Percentiles rank a stretch among this genome's conserved stretches.
phyloP scores from a whole-genome alignment of 2,888 invertebrate species.

The Agrochola litura region DNA sequence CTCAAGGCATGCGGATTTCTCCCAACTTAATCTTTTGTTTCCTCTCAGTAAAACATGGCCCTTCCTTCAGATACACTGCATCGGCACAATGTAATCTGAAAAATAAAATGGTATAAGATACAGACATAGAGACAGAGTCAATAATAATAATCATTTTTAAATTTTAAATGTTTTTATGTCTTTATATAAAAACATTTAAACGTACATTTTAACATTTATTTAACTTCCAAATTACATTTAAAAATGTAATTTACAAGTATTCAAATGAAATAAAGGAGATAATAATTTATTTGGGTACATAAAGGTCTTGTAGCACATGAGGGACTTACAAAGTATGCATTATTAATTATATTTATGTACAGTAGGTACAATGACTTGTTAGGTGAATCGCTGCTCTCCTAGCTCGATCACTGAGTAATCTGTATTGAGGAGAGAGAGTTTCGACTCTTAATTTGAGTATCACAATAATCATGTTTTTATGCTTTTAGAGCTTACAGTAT shows the following conservation, averaged over 20 bases:
- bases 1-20: background rate
- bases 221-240: no score
- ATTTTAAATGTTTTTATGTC: no score
- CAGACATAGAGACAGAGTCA: background rate
- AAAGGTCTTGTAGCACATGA: background rate
- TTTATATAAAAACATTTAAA: no score
- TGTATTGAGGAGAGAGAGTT: background rate
- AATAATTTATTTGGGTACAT: background rate
- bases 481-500: background rate
- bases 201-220: no score
- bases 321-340: background rate
- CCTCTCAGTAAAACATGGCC: constrained; percentile 3
- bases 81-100: constrained; percentile 38
- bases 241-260: no score
- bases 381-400: background rate
- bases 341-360: background rate
- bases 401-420: background rate
- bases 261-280: no score
- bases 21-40: background rate
- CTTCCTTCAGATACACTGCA: constrained; percentile 15
- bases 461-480: background rate
- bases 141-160: no score
- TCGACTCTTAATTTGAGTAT: background rate
- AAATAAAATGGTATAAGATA: background rate
- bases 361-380: background rate